phyloP scores from a whole-genome alignment of 2,888 invertebrate species.

The Phortica okadai region DNA sequence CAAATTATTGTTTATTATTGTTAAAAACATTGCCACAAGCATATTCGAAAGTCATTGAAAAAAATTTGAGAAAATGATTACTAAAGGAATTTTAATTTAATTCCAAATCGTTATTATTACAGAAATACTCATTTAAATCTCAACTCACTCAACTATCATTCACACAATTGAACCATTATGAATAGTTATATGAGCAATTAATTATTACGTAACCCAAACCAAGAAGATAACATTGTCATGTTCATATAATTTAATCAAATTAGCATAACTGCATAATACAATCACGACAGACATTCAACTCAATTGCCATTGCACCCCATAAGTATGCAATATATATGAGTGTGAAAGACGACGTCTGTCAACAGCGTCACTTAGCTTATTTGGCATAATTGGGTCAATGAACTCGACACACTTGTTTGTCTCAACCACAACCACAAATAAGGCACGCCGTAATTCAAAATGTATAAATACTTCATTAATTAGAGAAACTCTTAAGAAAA shows the following conservation, averaged over 20 bases:
- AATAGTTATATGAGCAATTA: background rate
- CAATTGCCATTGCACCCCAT: background rate
- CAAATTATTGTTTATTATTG: no score
- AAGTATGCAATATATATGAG: background rate
- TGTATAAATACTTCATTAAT: conserved; percentile 44
- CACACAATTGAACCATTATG: background rate
- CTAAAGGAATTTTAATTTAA: no score
- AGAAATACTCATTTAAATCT: no score
- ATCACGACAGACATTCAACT: background rate
- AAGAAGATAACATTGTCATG: background rate
- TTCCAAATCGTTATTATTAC: no score
- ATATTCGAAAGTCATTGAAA: no score
- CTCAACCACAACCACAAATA: conserved; percentile 37
- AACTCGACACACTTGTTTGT: conserved; percentile 44
- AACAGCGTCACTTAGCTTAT: background rate
- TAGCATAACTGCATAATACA: background rate
- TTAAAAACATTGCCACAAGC: no score
- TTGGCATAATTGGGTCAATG: conserved; percentile 58
- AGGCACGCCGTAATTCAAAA: conserved; percentile 46
- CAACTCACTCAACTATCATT: no score
- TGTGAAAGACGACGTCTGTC: background rate
- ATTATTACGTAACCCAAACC: background rate
- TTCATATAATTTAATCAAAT: background rate
- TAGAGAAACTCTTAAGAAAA: conserved; percentile 36
- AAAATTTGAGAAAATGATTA: no score